Evolutionary conservation across 2,797 vertebrate genomes (phyloP), one percentile per base, ranked within the genome.

Genomic region (Anolis apletophallus): DNA sequence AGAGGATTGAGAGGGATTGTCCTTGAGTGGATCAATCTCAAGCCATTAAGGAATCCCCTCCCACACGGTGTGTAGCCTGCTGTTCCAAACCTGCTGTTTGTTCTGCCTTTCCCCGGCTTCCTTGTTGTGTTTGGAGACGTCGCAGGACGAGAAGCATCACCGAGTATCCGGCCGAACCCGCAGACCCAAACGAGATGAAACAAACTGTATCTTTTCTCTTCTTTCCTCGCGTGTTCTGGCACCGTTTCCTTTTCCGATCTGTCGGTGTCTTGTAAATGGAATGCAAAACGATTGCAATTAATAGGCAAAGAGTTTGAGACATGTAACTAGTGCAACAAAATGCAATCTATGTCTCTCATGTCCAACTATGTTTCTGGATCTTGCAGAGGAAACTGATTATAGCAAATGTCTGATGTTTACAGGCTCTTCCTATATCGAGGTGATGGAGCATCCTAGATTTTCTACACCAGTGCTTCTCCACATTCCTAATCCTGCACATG

Each of bases 211-310:
- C 17, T 50, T 40, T 34, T 83, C 21, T n/a, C 86, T 87, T 84
- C 78, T 85, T 86, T 84, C 88, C 81, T 72, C 69, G 71, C 2
- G 17, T 79, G 83, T 87, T 86, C 75, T 85, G 74, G 36, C 61
- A 9, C 64, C 46, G 69, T 57, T 50, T 83, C 26, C 23, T 17
- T 32, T 93, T 90, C 76, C 92, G 91, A 85, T 91, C 80, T 40
- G 81, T 0, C 90, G 83, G 88, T 94, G 88, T 91, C 88, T 93
- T 93, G 90, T 94, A 88, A 92, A 94, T 92, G 90, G 88, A 50
- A 87, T 92, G 84, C 90, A 92, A 92, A 94, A 91, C 94, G 93
- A 91, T 94, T 89, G 87, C 84, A n/a, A 93, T 91, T 88, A 93
- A 89, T 81, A 86, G 88, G 89, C 89, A 91, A 90, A 88, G 87